These are phyloP conservation scores for Notolabrus celidotus DNA, from an alignment of 2,797 vertebrate species.

Conservation along the genomic window DNA sequence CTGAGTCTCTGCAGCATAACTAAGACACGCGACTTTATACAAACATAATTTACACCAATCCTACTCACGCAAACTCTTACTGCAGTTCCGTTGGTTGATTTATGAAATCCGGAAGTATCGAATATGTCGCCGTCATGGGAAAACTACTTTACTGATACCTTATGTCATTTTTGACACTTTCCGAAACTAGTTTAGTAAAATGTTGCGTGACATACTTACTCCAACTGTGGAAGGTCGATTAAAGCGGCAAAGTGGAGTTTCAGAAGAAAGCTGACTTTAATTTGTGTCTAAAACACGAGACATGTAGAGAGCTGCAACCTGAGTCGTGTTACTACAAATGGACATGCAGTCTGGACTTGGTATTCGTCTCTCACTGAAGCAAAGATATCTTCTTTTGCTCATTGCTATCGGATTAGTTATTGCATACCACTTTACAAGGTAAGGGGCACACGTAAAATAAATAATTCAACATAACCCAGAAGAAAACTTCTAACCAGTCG, in stretches of 20 bases:
- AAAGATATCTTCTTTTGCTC: slow-evolving; percentile 57
- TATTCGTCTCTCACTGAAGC: slow-evolving; percentile 53
- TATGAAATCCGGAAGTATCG: background rate
- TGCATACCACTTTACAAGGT: slow-evolving; percentile 50
- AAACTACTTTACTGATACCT: background rate
- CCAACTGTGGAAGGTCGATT: no score
- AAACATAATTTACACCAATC: no score
- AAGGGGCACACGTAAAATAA: slow-evolving; percentile 14
- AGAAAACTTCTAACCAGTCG: background rate
- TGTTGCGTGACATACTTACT: background rate
- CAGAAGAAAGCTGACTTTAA: background rate
- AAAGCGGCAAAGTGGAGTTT: background rate
- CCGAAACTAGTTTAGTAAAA: background rate
- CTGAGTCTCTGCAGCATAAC: no score
- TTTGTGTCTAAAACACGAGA: background rate
- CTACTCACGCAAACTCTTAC: background rate
- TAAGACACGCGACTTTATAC: no score
- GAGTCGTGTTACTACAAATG: slow-evolving; percentile 11
- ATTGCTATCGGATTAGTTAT: slow-evolving; percentile 36
- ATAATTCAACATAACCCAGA: background rate
- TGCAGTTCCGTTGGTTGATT: background rate
- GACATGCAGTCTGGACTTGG: slow-evolving; percentile 17
- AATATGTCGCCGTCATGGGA: background rate
- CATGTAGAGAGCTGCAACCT: background rate
- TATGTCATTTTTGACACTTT: background rate